Evolutionary conservation across 2,113 vertebrate species (phyloP), one percentile per base, ranked within the genome.

Genomic region (Bufo bufo): DNA sequence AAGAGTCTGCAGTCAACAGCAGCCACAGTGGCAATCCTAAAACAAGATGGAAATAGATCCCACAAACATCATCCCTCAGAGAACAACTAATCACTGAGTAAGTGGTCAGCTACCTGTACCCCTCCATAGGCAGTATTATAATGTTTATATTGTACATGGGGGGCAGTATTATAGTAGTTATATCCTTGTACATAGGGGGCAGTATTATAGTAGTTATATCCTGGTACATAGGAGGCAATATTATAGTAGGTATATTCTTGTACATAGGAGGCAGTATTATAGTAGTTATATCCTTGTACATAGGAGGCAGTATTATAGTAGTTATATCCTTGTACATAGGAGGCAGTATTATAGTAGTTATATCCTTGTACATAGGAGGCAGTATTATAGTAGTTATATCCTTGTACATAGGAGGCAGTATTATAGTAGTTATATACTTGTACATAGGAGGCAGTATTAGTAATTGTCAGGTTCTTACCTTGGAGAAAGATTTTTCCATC

Each of bases 381-480:
- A 69, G 65, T 33, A 69, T 69, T 69, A 69, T 69, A 69, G 65
- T 69, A 69, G 65, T 33, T 69, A 69, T 69, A 33, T 69, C 33
- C 65, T 33, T 69, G 65, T 69, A 69, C 23, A 69, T 69, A 69
- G 65, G 65, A 12, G 65, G 17, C 17, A 65, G 63, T 20, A 65
- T 20, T 65, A 65, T 65, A n/a, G 63, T 65, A 65, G 63, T 65
- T 65, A 65, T 65, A 65, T 65, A n/a, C 63, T n/a, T 65, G 63
- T 65, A 65, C 10, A 65, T 65, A 65, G 63, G 19, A n/a, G 59
- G 19, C 8, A 65, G 20, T 65, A 65, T 65, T n/a, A 61, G 16
- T n/a, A 43, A 12, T 71, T 43, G 10, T 43, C 66, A 13, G 16
- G 33, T 16, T 23, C 79, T 95, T 88, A 98, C 97, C 93, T 96